Evolutionary conservation across 2,113 vertebrate species (phyloP).

Genomic region (Dascyllus trimaculatus): DNA sequence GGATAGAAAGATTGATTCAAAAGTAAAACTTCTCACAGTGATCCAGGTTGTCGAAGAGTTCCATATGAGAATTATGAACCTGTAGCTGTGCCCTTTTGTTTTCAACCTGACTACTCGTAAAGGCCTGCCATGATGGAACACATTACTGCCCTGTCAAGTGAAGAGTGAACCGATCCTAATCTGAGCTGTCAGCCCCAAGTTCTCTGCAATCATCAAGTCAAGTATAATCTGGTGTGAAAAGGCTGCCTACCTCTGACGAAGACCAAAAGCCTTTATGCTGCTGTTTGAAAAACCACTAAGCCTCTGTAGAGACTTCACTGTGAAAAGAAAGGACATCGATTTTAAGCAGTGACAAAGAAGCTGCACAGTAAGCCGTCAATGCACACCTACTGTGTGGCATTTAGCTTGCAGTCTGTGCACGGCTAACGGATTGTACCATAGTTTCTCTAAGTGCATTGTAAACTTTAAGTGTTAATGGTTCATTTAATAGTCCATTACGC

Average conservation of each 20-base stretch:
- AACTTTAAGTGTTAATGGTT: background rate
- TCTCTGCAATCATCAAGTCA: constrained; percentile 22
- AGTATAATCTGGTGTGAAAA: constrained; percentile 38
- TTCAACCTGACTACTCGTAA: background rate
- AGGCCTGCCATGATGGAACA: background rate
- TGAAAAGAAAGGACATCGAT: constrained; percentile 5
- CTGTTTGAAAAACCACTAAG: constrained; percentile 4
- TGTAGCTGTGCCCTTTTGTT: background rate
- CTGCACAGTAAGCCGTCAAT: background rate
- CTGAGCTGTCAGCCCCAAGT: constrained; percentile 19
- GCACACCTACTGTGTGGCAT: no score
- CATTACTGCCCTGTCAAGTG: background rate
- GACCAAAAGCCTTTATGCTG: background rate
- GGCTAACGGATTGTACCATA: background rate
- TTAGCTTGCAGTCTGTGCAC: background rate
- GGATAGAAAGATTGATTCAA: no score
- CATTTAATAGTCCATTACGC: background rate
- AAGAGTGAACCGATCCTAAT: constrained; percentile 15
- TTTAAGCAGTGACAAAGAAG: background rate
- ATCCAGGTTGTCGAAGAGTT: no score
- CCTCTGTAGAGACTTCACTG: background rate
- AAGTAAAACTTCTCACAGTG: no score
- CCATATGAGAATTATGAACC: no score
- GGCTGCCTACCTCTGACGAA: constrained; percentile 6
- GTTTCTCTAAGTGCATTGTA: background rate